phyloP scores from a whole-genome alignment of 1,140 invertebrate genomes.

The Marisa cornuarietis region DNA sequence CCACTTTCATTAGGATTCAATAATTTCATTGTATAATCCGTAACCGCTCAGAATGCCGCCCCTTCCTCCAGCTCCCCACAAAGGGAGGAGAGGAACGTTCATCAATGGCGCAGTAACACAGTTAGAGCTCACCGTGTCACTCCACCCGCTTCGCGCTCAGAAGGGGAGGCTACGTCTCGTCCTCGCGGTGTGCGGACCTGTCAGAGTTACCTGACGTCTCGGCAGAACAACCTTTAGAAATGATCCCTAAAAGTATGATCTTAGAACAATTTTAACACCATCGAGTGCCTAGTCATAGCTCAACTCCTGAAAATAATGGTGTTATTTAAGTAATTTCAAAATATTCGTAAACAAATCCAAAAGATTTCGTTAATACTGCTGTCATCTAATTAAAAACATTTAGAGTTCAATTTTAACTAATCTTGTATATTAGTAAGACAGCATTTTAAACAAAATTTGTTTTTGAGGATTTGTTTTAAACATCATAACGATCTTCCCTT shows the following conservation, averaged over 20 bases:
- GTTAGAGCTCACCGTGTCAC: neutral
- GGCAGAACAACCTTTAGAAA: constrained; percentile 9
- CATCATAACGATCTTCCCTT: too few relatives aligned
- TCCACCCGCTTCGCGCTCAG: constrained; percentile 14
- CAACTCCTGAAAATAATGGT: too few relatives aligned
- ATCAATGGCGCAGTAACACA: neutral
- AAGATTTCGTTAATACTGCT: too few relatives aligned
- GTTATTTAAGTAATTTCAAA: too few relatives aligned
- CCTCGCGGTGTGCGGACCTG: constrained; percentile 1
- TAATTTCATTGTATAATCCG: neutral
- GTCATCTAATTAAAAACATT: too few relatives aligned
- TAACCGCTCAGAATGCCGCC: constrained; percentile 15
- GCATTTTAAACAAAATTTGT: too few relatives aligned
- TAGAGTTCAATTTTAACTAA: too few relatives aligned
- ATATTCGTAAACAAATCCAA: too few relatives aligned
- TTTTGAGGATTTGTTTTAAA: too few relatives aligned
- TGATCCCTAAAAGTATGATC: constrained; percentile 17
- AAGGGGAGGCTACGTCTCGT: constrained; percentile 6
- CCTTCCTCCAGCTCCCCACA: constrained; percentile 16
- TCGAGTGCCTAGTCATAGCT: too few relatives aligned
- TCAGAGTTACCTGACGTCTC: constrained; percentile 11
- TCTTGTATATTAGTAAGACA: too few relatives aligned
- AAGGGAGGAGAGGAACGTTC: constrained; percentile 6
- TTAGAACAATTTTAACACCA: neutral
- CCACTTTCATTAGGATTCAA: too few relatives aligned